Evolutionary conservation across 2,113 vertebrate genomes (phyloP), one percentile per base, ranked within the genome.

Genomic region (Salvator merianae): DNA sequence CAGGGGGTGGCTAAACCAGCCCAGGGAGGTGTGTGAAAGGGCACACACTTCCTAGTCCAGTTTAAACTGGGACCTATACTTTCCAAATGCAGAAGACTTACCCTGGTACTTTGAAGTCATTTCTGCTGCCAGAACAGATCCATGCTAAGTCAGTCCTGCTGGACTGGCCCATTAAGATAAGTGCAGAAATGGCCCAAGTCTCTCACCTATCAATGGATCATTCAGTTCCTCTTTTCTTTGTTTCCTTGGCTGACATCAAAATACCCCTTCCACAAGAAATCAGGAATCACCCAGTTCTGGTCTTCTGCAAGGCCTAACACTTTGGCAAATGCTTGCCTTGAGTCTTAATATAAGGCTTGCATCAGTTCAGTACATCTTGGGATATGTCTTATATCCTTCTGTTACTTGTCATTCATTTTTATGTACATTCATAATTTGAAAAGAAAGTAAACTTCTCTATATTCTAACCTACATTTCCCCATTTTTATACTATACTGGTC

Each of bases 401-500:
- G 14, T 18, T 88, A 14, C 16, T 82, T 81, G 86, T 83, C 86
- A 84, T 82, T 91, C 92, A 81, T 88, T 78, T 84, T 59, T 59
- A 59, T 63, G 32, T 18, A 30, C 62, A 88, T 80, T 86, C 72
- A 86, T 72, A 83, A 1, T 79, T 43, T 77, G 43, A 81, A 88
- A 89, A 90, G 86, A 83, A 43, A 87, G n/a, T 50, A 75, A 7
- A 34, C 24, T 26, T 59, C 82, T 86, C 55, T 83, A 18, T 74
- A 83, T 89, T 85, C 86, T 73, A 90, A 90, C 66, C 18, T 40
- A 62, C 43, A 87, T 81, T 84, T 69, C 13, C 87, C 88, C 84
- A 32, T 82, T 89, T 91, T 91, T 90, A 89, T 38, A 91, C 89
- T 81, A 88, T 79, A 93, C 91, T 91, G 88, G 47, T 79, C 79